phyloP scores from a whole-genome alignment of 2,113 vertebrate genomes.

The Halichoeres trimaculatus region DNA sequence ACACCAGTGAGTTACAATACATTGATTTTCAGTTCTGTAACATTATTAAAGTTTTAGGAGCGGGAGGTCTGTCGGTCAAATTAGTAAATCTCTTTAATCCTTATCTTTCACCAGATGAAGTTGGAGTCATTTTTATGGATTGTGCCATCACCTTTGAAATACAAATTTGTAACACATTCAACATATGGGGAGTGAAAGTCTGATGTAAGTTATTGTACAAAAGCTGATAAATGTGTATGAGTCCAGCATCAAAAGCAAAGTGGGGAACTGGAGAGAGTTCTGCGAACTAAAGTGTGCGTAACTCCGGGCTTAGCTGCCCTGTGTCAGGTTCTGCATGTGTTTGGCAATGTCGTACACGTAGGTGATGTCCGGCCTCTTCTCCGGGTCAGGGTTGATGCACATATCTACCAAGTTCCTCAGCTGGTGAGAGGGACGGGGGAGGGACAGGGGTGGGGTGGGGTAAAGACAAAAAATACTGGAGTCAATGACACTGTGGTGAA shows the following conservation, averaged over 20 bases:
- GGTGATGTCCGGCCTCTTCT: constrained; percentile 96
- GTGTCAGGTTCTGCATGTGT: constrained; percentile 90
- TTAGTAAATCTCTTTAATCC: constrained; percentile 19
- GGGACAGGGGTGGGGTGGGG: constrained; percentile 3
- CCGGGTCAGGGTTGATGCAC: constrained; percentile 98
- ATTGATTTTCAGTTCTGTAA: constrained; percentile 23
- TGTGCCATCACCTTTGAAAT: constrained; percentile 24
- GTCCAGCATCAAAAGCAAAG: constrained; percentile 63
- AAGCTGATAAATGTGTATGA: constrained; percentile 55
- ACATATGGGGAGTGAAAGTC: constrained; percentile 40
- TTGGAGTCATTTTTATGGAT: constrained; percentile 31
- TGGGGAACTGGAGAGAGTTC: constrained; percentile 33
- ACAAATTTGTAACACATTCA: constrained; percentile 30
- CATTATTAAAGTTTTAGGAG: constrained; percentile 25
- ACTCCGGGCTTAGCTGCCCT: constrained; percentile 84
- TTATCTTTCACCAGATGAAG: constrained; percentile 25
- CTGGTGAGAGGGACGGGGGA: constrained; percentile 70
- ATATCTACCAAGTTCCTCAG: constrained; percentile 96
- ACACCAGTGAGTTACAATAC: constrained; percentile 14
- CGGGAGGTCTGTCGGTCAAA: constrained; percentile 24
- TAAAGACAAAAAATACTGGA: constrained; percentile 16
- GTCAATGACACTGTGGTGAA: constrained; percentile 25
- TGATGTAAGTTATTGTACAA: constrained; percentile 54
- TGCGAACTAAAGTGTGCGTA: constrained; percentile 48
- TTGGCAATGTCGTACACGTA: constrained; percentile 96